Evolutionary conservation across 2,113 vertebrate species (phyloP).

Genomic region (Maylandia zebra): DNA sequence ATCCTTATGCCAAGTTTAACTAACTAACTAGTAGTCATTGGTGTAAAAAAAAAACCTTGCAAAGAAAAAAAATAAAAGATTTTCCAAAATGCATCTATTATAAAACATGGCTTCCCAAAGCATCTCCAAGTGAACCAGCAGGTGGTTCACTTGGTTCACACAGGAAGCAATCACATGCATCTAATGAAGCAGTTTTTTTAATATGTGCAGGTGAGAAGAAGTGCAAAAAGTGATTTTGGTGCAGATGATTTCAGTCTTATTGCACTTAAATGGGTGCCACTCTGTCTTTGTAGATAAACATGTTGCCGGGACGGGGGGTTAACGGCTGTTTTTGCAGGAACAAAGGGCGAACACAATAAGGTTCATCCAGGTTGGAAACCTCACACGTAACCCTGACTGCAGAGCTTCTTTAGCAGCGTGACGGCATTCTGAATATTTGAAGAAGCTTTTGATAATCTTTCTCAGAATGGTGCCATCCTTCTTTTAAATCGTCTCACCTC

Average conservation of each 20-base stretch:
- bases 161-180: background rate
- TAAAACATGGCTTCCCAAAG: background rate
- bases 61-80: background rate
- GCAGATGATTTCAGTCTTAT: background rate
- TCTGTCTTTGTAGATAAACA: background rate
- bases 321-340: background rate
- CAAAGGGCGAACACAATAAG: background rate
- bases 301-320: background rate
- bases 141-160: background rate
- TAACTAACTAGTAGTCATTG: background rate
- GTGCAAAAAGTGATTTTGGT: background rate
- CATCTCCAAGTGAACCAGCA: background rate
- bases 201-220: background rate
- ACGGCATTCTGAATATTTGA: background rate
- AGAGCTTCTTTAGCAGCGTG: background rate
- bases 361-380: background rate
- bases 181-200: background rate
- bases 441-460: slow-evolving; percentile 27
- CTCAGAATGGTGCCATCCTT: slow-evolving; percentile 21
- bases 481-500: background rate
- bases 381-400: background rate
- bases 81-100: background rate
- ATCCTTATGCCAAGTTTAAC: background rate
- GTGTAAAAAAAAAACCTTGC: background rate
- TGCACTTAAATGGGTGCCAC: background rate